A percentile compares a stretch with the other conserved stretches of the same genome.
Conservation (phyloP, 2,888 invertebrate species). For the Thymelicus acteon region DNA sequence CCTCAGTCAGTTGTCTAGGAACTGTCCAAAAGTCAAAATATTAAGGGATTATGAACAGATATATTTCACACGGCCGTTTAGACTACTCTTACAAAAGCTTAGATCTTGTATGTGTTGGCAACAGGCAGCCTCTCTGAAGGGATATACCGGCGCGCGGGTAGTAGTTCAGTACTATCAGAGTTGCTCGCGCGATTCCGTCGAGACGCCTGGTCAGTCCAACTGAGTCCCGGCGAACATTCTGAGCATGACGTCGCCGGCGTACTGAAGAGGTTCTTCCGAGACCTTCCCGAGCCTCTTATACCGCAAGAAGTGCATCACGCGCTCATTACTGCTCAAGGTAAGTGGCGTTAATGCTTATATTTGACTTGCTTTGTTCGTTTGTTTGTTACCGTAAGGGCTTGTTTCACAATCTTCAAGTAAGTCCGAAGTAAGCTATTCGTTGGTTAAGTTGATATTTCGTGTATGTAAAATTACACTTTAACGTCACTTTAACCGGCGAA, state of each 20-base stretch:
- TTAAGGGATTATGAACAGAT: too few species aligned
- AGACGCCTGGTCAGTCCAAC: conserved; percentile 94
- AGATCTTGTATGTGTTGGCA: conserved; percentile 40
- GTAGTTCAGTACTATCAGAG: conserved; percentile 89
- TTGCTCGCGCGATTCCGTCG: conserved; percentile 90
- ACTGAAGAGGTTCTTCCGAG: conserved; percentile 95
- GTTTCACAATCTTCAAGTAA: too few species aligned
- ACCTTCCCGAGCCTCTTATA: conserved; percentile 92
- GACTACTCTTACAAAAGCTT: too few species aligned
- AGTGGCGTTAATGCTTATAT: conserved; percentile 37
- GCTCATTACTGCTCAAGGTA: conserved; percentile 88
- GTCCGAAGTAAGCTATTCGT: too few species aligned
- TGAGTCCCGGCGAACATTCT: conserved; percentile 89
- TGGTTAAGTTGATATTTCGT: too few species aligned
- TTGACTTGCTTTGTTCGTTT: too few species aligned
- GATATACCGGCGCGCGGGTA: conserved; percentile 94
- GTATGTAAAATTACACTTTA: too few species aligned
- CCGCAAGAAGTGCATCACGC: conserved; percentile 88
- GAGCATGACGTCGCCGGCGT: conserved; percentile 96
- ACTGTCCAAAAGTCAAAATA: too few species aligned
- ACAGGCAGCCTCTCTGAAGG: conserved; percentile 93
- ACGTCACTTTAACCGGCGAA: too few species aligned
- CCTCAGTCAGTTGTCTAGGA: too few species aligned
- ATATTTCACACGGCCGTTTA: too few species aligned
- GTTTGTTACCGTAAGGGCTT: too few species aligned